phyloP scores from a whole-genome alignment of 2,797 vertebrate species.

The Chaetophractus vellerosus region DNA sequence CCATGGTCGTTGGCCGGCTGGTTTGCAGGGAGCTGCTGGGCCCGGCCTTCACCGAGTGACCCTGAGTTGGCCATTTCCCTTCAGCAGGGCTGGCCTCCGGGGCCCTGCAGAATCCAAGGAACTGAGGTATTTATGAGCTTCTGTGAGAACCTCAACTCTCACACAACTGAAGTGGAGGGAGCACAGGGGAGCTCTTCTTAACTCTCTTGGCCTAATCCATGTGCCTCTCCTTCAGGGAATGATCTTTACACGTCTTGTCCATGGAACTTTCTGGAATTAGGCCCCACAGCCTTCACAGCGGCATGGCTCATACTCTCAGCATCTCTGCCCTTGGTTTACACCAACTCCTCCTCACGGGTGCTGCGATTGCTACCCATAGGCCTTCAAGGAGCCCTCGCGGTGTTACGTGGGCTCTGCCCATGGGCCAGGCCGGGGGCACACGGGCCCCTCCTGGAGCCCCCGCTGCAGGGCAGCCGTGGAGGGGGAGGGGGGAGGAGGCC shows the following conservation, averaged over 20 bases:
- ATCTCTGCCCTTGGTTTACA: not conserved
- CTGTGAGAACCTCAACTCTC: not conserved
- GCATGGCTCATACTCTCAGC: not conserved
- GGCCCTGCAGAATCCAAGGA: not conserved
- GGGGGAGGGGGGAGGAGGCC: slow-evolving; percentile 66
- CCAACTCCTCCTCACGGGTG: slow-evolving; percentile 14
- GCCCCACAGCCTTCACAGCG: not conserved
- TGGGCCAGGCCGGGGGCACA: not conserved
- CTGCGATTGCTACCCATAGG: not conserved
- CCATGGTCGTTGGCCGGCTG: not conserved
- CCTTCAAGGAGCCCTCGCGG: not conserved
- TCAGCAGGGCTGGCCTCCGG: not conserved
- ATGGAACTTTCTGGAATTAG: not conserved
- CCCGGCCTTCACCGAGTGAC: not conserved
- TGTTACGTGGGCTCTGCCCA: not conserved
- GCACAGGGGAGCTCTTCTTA: not conserved
- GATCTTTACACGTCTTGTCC: not conserved
- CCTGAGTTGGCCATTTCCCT: not conserved
- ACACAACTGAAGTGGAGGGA: not conserved
- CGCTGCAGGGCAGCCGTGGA: slow-evolving; percentile 62
- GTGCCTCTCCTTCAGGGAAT: not conserved
- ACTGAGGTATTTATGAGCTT: not conserved
- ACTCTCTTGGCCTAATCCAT: not conserved
- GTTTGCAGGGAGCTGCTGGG: not conserved
- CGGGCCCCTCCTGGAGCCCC: slow-evolving; percentile 19